Base-by-base conservation (phyloP, 2,888 invertebrate species). In the Noctua janthe region DNA sequence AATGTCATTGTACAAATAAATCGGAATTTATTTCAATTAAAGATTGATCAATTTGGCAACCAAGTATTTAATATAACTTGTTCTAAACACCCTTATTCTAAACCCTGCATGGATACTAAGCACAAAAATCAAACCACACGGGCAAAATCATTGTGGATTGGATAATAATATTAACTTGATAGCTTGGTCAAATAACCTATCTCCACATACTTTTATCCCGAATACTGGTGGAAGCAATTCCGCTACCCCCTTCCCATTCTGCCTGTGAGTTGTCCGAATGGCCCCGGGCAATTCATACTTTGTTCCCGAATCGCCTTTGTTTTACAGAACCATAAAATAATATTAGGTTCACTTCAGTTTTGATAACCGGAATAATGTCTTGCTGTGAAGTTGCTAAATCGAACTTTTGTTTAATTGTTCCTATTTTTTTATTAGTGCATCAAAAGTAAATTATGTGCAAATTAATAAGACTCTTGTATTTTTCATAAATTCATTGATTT, bases 241-340 rank as follows among this genome's bases (percentile, higher is more conserved):
- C 13, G 47, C 54, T 56, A 64, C 7, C 49, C 20, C 5, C 1
- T 11, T 75, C 43, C 11, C 15, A 70, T 35, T 49, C 35, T 49
- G 15, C 7, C 17, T 56, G 56, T 35, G 49, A 49, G 17, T 71
- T 72, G 51, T 20, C 62, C 1, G 11, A 10, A 15, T 59, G 20
- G 59, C 71, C 64, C 17, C 62, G 15, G 20, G 51, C 49, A 29
- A 64, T 66, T 17, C 5, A 1, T 39, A 54, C 62, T 64, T 74
- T 51, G 49, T 78, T 66, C 23, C 6, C 8, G 11, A 71, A 64
- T 71, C 13, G 47, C 5, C 23, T 67, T 78, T 76, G 51, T 82
- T 72, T 69, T 47, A 66, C 20, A 54, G 11, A 62, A 43, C 49
- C 49, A 72, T 76, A 17, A 78, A 76, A 78, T 71, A 74, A 76